phyloP scores from a whole-genome alignment of 2,113 vertebrate genomes.

The cattle (Bos taurus) region ARS-UCD2.0 NC_037354.1:22442501-22443000 shows the following conservation, averaged over 20 bases:
- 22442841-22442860: neutral
- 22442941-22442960: neutral
- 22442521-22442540: neutral
- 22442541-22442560: neutral
- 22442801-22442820: neutral
- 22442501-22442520: neutral
- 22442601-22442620: neutral
- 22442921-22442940: neutral
- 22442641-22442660: neutral
- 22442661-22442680: neutral
- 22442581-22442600: neutral
- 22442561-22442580: neutral
- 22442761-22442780: neutral
- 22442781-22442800: neutral
- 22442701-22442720: neutral
- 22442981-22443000: neutral
- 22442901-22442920: neutral
- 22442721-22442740: neutral
- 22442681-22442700: neutral
- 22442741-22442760: neutral
- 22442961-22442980: neutral
- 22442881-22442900: neutral
- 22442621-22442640: neutral
- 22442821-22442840: neutral
- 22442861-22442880: neutral